Base-by-base conservation (phyloP, 2,888 invertebrate species). In the Perithous albicinctus region DNA sequence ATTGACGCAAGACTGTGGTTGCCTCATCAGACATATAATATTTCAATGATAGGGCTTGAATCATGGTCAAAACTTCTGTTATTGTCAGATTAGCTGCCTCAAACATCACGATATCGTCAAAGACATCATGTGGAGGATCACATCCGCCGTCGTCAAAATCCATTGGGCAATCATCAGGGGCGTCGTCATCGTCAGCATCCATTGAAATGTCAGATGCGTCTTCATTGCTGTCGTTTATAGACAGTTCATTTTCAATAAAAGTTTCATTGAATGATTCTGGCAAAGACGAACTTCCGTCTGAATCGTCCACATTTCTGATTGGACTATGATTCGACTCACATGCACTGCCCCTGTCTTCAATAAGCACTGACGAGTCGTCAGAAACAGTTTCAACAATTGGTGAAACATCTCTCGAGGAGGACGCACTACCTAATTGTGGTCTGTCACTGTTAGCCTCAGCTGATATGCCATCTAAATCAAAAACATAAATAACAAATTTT, bases 21-120 rank as follows among this genome's bases (percentile, higher is more conserved):
- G 54, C 54, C 75, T 70, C 70, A 70, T 70, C 54, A 10, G 80
- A 63, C 35, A 80, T 35, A 35, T 70, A 38, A 51, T 59, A 80
- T 63, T 69, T 48, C 41, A 64, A 12, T 1, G 70, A 41, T 20
- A 78, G 41, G 32, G 63, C 70, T 18, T 43, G 43, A 51, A 51
- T 54, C 64, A 78, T 72, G 41, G n/a, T 43, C 15, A 72, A 46
- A 32, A 72, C 72, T 64, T 72, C 70, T 23, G 43, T 12, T 38
- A 78, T 54, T n/a, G 32, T 63, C 32, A 78, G 43, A 41, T 64
- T 64, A 51, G 78, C 43, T 2, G 78, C 72, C 63, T 78, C 56
- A 59, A 78, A 78, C 66, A 78, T 78, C 15, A 59, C 56, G 10
- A 26, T 56, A 70, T 70, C 26, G 26, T 70, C 38, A n/a, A 70